Base-by-base conservation (phyloP, 2,888 invertebrate genomes). In the Trachelus tabidus region DNA sequence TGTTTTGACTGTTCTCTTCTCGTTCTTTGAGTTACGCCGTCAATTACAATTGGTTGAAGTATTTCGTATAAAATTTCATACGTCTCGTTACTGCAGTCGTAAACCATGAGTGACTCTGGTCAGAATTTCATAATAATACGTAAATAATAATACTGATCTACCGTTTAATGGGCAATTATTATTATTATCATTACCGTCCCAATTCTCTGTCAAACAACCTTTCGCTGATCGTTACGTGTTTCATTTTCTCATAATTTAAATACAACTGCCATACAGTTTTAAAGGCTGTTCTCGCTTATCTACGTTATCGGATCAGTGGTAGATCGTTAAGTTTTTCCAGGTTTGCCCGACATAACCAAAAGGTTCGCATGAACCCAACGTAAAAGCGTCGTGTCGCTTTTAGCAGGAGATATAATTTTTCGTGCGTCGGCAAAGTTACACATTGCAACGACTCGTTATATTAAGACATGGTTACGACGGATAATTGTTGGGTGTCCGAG, bases 401-500 rank as follows among this genome's bases (percentile, higher is more conserved):
- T 33, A 71, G 31, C 31, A 12, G 9, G 71, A 34, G 33, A 34
- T 3, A 71, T 12, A 71, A 71, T 71, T 74, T 74, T 74, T 35
- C 74, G 74, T 4, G 35, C 71, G 71, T 23, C 33, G 23, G 56
- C 56, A 30, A 35, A 82, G 77, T 81, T 81, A 79, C 80, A 80
- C 79, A 82, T 78, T 77, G 79, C 80, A 76, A 81, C 74, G 79
- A 79, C 81, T 86, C 82, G 86, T 86, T 86, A 86, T 85, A 85
- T 87, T 85, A 86, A 86, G 83, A 84, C 83, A 84, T 82, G 82
- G 87, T 88, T 89, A 88, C 85, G 87, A 88, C 79, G 85, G 85
- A 86, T 87, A 89, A 89, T 89, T 87, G 86, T 85, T 85, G 86
- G 87, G 85, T 85, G 83, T 71, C 83, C 78, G 82, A 82, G 33